phyloP scores from a whole-genome alignment of 2,113 vertebrate species.

The Ammospiza caudacuta region DNA sequence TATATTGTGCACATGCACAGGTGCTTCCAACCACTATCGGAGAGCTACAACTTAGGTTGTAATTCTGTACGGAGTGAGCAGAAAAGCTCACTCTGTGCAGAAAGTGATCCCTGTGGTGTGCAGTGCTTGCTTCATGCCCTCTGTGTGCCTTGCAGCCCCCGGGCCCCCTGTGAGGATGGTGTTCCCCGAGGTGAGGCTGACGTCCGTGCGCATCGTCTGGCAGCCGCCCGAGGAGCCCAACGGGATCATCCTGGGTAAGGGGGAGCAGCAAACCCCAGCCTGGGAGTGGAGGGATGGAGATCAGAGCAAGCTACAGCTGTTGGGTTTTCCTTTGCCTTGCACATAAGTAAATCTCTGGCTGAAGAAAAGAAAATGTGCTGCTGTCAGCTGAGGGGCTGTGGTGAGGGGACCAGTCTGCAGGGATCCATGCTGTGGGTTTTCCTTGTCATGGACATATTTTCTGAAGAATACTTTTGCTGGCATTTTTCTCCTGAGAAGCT shows the following conservation, averaged over 20 bases:
- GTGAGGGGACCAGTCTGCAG: neutral
- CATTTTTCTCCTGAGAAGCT: no score
- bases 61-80: fast-evolving
- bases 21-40: fast-evolving
- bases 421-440: neutral
- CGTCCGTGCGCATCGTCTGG: slow-evolving; percentile 89
- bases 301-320: fast-evolving
- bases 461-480: no score
- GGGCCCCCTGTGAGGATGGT: slow-evolving; percentile 88
- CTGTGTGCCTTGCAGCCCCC: slow-evolving; percentile 77
- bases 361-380: neutral
- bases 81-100: neutral
- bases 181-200: slow-evolving; percentile 92
- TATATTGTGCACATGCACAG: fast-evolving
- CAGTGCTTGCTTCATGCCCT: neutral
- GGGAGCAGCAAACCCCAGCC: neutral
- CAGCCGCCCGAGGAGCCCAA: slow-evolving; percentile 90
- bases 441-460: no score
- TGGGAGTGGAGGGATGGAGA: neutral
- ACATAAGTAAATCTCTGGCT: neutral
- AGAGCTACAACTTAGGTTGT: neutral
- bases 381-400: neutral
- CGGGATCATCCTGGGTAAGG: slow-evolving; percentile 90
- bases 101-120: neutral
- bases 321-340: neutral